phyloP scores from a whole-genome alignment of 64 coral and sea anemone species.

The Montipora sp. region DNA sequence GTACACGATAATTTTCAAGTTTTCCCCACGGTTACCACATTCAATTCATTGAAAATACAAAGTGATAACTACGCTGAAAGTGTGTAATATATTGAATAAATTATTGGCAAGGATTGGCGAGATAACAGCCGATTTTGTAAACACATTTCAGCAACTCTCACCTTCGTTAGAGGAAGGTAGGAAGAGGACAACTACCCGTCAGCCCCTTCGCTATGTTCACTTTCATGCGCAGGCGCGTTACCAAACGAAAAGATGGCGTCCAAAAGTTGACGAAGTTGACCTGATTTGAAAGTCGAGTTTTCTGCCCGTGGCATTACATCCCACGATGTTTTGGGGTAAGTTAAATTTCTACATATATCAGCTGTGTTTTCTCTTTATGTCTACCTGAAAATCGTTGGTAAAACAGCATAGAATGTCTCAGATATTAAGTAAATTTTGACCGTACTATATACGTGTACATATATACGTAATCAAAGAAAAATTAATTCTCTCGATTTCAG shows the following conservation, averaged over 20 bases:
- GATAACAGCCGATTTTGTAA: slow-evolving; percentile 72
- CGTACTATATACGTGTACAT: too few relatives aligned
- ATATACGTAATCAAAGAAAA: not conserved
- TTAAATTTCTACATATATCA: not conserved
- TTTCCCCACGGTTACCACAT: not conserved
- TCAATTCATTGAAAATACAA: not conserved
- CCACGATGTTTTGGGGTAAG: slow-evolving; percentile 99
- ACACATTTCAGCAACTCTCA: slow-evolving; percentile 34
- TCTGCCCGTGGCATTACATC: not conserved
- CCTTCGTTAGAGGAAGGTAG: slow-evolving; percentile 71
- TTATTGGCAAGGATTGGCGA: slow-evolving; percentile 41
- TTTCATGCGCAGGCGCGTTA: slow-evolving; percentile 59
- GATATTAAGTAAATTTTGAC: not conserved
- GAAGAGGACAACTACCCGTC: slow-evolving; percentile 86
- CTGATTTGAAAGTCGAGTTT: not conserved
- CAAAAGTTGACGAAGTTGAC: not conserved
- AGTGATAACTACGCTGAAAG: not conserved
- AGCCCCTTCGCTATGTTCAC: slow-evolving; percentile 23
- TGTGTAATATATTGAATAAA: not conserved
- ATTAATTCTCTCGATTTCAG: slow-evolving; percentile 34
- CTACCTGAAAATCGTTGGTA: not conserved
- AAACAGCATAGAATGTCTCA: not conserved
- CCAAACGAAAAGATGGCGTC: slow-evolving; percentile 80
- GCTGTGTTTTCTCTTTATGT: not conserved
- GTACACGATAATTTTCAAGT: not conserved